Evolutionary conservation across 2,888 invertebrate species (phyloP).

Genomic region (Timema cristinae): DNA sequence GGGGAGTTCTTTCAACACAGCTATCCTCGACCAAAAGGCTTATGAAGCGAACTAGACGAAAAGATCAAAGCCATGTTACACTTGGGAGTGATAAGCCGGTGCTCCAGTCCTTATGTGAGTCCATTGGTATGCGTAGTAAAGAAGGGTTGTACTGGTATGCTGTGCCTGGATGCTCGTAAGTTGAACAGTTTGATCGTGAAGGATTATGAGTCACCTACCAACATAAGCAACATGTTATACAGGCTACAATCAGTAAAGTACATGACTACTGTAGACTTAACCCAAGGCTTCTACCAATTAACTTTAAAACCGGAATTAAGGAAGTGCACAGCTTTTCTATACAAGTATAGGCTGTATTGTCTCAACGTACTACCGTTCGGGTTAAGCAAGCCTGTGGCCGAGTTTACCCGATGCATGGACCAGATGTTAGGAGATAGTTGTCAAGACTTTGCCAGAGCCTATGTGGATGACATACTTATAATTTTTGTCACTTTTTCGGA

Average conservation of each 20-base stretch:
- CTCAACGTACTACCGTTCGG: conserved; percentile 18
- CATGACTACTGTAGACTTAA: conserved; percentile 28
- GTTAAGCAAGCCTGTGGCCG: conserved; percentile 17
- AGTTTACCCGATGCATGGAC: conserved; percentile 13
- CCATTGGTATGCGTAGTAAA: conserved; percentile 22
- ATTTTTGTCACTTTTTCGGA: background rate
- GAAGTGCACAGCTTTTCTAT: conserved; percentile 31
- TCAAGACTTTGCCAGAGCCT: background rate
- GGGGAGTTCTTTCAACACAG: too few relatives aligned
- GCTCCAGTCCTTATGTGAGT: background rate
- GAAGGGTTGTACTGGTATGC: conserved; percentile 25
- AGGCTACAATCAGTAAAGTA: conserved; percentile 16
- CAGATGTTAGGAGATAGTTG: background rate
- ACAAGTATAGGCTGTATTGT: conserved; percentile 24
- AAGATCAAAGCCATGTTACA: background rate
- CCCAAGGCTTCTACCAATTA: conserved; percentile 31
- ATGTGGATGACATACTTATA: conserved; percentile 17
- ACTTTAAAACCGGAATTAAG: conserved; percentile 20
- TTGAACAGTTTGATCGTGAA: conserved; percentile 29
- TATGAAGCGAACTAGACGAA: background rate
- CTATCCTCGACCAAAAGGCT: too few relatives aligned
- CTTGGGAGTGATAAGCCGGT: background rate
- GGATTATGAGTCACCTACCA: conserved; percentile 27
- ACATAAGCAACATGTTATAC: conserved; percentile 27
- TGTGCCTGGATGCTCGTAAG: conserved; percentile 9